Evolutionary conservation across 1,140 invertebrate species (phyloP).

Genomic region (Ganaspis sp.): DNA sequence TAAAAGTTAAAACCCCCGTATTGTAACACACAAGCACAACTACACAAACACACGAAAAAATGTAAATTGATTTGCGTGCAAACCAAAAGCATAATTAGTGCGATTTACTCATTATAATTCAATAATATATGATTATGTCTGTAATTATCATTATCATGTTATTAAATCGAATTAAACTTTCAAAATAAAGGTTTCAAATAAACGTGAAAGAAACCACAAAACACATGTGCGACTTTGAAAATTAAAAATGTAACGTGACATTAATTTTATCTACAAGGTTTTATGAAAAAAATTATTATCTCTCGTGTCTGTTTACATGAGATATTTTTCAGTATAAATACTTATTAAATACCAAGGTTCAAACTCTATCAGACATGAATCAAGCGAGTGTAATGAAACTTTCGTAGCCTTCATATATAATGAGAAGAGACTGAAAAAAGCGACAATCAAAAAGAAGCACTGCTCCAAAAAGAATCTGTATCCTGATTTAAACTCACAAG

Average conservation of each 20-base stretch:
- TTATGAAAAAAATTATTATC: slow-evolving; percentile 1
- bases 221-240: not conserved
- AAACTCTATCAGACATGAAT: slow-evolving; percentile 18
- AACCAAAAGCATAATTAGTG: not conserved
- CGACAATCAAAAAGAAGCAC: not conserved
- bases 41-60: not conserved
- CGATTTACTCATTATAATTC: not conserved
- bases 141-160: not conserved
- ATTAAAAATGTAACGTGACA: not conserved
- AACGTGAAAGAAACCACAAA: not conserved
- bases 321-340: slow-evolving; percentile 11
- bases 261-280: not conserved
- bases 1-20: not conserved
- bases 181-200: not conserved
- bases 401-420: slow-evolving; percentile 2
- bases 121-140: not conserved
- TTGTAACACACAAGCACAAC: not conserved
- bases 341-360: slow-evolving; percentile 23
- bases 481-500: not conserved
- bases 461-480: not conserved
- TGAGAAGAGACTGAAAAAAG: slow-evolving; percentile 8
- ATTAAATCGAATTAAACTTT: not conserved
- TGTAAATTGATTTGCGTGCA: not conserved
- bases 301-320: not conserved
- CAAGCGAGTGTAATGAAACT: slow-evolving; percentile 6